phyloP scores from a whole-genome alignment of 2,797 vertebrate genomes.

The Linurgus olivaceus region DNA sequence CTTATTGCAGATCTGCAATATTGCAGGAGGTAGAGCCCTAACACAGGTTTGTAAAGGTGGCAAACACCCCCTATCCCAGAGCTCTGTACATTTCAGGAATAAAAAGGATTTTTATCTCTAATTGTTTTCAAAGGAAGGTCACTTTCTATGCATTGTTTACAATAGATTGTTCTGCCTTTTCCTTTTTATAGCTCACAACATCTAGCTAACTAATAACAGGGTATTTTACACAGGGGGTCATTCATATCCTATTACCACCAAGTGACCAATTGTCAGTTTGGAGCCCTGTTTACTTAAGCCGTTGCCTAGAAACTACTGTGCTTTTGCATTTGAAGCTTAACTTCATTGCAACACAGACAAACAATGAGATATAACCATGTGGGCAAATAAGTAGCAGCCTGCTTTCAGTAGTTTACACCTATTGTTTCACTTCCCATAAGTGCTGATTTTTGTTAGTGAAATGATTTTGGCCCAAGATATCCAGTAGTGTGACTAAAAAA shows the following conservation, averaged over 20 bases:
- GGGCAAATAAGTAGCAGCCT: not conserved
- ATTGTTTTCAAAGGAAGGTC: not conserved
- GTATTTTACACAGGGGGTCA: not conserved
- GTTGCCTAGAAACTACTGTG: not conserved
- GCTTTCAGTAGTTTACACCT: not conserved
- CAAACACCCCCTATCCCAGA: fast-evolving
- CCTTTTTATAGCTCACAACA: not conserved
- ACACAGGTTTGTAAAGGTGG: not conserved
- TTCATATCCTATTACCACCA: not conserved
- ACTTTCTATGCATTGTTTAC: not conserved
- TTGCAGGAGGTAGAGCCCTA: not conserved
- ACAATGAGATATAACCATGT: not conserved
- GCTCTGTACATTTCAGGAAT: not conserved
- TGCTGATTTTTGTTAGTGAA: not conserved
- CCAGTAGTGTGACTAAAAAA: not conserved
- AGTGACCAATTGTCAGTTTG: not conserved
- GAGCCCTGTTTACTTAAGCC: not conserved
- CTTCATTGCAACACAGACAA: not conserved
- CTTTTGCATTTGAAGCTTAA: not conserved
- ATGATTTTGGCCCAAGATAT: not conserved
- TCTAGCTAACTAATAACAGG: not conserved
- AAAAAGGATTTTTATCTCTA: not conserved
- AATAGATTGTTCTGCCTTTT: not conserved
- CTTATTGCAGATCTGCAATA: not conserved
- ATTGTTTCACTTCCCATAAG: not conserved